Base-by-base conservation (phyloP, 2,797 vertebrate genomes). In the Phataginus tetradactyla region DNA sequence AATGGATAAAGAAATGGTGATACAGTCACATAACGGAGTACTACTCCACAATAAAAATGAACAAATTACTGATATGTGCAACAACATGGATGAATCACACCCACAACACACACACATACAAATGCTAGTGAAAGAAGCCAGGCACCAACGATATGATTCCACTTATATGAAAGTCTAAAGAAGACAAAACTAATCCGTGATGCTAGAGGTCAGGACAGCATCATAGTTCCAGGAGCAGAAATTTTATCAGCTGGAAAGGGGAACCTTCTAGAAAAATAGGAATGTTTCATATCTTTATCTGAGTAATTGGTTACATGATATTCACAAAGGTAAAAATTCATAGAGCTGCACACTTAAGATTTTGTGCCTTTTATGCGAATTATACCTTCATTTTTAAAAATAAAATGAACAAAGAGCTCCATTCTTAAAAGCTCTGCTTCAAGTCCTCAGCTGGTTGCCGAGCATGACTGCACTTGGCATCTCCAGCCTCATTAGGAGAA, bases 371-470 rank as follows among this genome's bases (percentile, higher is more conserved):
- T 79, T 64, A 53, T 20, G 11, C 37, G 39, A 45, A 79, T 45
- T 21, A 51, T 4, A 29, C 2, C n/a, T 91, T 37, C 18, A 34
- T n/a, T 91, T 94, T 45, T 57, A 39, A 74, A 80, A 83, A 74
- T 27, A n/a, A 96, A 80, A 66, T 11, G 34, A 91, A 84, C 25
- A 23, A 71, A 53, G 20, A 27, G 6, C 34, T 59, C 39, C 13
- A 7, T 68, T 71, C 75, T 86, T 23, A 29, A 25, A 51, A 59
- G 45, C 14, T 20, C 75, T n/a, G 20, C 66, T 12, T 45, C 1
- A 14, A 59, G 25, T 3, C 49, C 79, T 57, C 21, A 1, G 29
- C 25, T 1, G 0, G 51, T 25, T 1, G 3, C 55, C 12, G 1
- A 17, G 68, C 77, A 57, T 12, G 20, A 18, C 34, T 77, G 78